A percentile compares a stretch with the other conserved stretches of the same genome.
Conservation (phyloP, 2,888 invertebrate species). For the Cataglyphis cursor region DNA sequence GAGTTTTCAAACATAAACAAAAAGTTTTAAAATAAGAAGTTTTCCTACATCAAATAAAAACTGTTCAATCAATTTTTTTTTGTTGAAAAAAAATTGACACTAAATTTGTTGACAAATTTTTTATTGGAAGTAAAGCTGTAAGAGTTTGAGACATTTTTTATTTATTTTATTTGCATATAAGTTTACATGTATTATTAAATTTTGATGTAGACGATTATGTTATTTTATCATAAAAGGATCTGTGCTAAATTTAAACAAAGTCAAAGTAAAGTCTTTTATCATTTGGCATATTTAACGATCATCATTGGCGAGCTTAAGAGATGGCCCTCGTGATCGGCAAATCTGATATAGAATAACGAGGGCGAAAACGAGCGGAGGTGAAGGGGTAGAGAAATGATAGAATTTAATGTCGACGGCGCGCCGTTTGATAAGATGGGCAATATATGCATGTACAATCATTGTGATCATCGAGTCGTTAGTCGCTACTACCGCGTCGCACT, state of each 20-base stretch:
- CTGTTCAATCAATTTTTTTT: neutral
- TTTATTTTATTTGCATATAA: no score
- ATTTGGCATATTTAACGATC: slow-evolving; percentile 14
- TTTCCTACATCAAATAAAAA: neutral
- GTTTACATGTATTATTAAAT: neutral
- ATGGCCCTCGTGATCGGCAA: slow-evolving; percentile 29
- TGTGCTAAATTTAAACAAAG: slow-evolving; percentile 1
- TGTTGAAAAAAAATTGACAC: neutral
- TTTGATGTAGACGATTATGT: slow-evolving; percentile 11
- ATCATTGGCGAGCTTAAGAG: slow-evolving; percentile 22
- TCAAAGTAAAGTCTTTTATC: neutral
- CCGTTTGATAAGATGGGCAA: slow-evolving; percentile 76
- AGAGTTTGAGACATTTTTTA: neutral
- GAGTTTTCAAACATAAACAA: no score
- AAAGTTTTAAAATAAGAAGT: no score
- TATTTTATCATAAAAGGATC: neutral
- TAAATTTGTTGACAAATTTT: neutral
- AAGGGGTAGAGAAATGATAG: slow-evolving; percentile 66
- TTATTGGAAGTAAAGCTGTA: neutral
- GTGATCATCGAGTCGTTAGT: slow-evolving; percentile 78
- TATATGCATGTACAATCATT: slow-evolving; percentile 75
- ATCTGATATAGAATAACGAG: slow-evolving; percentile 46
- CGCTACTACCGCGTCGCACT: slow-evolving; percentile 74
- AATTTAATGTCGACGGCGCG: slow-evolving; percentile 76
- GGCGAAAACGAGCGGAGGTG: slow-evolving; percentile 21